phyloP scores from a whole-genome alignment of 2,888 invertebrate species.

The Colletes collaris region DNA sequence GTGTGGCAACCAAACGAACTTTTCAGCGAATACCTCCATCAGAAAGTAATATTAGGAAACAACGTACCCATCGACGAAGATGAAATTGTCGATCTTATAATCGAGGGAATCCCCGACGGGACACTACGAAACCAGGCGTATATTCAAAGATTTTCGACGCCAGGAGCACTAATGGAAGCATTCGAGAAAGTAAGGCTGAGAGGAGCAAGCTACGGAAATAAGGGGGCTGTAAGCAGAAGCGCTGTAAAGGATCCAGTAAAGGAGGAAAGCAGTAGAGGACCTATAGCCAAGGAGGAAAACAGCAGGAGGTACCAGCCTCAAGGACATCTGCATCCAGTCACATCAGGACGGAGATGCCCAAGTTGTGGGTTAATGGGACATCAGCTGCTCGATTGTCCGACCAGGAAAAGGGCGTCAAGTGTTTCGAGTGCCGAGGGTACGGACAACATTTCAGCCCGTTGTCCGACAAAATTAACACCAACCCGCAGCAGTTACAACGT shows the following conservation, averaged over 20 bases:
- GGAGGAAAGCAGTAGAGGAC: background rate
- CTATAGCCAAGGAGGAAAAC: background rate
- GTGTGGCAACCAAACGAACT: background rate
- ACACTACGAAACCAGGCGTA: conserved; percentile 7
- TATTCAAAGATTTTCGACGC: background rate
- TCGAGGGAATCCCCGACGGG: conserved; percentile 5
- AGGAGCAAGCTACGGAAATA: background rate
- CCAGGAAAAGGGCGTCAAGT: background rate
- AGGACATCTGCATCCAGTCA: background rate
- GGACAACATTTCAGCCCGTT: conserved; percentile 4
- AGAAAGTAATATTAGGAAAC: conserved; percentile 6
- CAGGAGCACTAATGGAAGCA: background rate
- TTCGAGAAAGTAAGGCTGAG: background rate
- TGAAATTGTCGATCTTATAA: background rate
- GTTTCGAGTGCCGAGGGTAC: background rate
- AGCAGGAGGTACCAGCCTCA: background rate
- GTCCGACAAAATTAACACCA: background rate
- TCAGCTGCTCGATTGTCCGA: background rate
- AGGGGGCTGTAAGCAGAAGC: background rate
- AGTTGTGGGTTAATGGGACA: background rate
- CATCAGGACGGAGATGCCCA: background rate
- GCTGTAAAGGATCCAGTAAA: background rate
- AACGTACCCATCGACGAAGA: background rate
- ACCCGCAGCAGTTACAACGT: conserved; percentile 1
- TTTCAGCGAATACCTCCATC: conserved; percentile 1